phyloP scores from a whole-genome alignment of 2,113 vertebrate species.

The Mus pahari region DNA sequence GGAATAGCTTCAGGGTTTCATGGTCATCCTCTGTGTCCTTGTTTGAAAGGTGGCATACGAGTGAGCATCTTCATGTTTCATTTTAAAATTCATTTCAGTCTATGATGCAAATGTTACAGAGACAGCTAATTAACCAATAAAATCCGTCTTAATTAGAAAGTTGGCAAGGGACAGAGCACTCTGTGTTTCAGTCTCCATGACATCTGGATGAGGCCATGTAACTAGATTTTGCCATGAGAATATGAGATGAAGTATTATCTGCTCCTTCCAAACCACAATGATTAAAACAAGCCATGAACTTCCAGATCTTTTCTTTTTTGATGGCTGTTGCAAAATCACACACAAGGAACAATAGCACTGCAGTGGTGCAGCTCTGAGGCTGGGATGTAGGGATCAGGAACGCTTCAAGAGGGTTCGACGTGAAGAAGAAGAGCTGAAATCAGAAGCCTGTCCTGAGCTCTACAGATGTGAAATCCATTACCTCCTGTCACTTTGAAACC shows the following conservation, averaged over 20 bases:
- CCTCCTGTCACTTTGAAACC: not conserved
- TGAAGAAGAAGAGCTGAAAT: not conserved
- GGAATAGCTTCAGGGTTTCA: not conserved
- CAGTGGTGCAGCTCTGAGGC: too few relatives aligned
- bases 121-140: not conserved
- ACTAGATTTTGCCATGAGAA: not conserved
- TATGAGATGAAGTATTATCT: not conserved
- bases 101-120: not conserved
- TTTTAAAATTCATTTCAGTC: not conserved
- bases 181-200: not conserved
- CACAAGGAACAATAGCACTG: not conserved
- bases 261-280: not conserved
- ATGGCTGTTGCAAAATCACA: not conserved
- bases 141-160: not conserved
- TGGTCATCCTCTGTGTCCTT: not conserved
- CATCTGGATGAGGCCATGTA: not conserved
- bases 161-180: not conserved
- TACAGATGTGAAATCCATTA: not conserved
- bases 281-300: not conserved
- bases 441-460: rapidly evolving
- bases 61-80: not conserved
- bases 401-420: not conserved
- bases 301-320: not conserved
- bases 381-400: not conserved
- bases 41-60: not conserved